A percentile compares a stretch with the other conserved stretches of the same genome.
Conservation (phyloP, 2,888 invertebrate genomes). For the Camponotus fellah region DNA sequence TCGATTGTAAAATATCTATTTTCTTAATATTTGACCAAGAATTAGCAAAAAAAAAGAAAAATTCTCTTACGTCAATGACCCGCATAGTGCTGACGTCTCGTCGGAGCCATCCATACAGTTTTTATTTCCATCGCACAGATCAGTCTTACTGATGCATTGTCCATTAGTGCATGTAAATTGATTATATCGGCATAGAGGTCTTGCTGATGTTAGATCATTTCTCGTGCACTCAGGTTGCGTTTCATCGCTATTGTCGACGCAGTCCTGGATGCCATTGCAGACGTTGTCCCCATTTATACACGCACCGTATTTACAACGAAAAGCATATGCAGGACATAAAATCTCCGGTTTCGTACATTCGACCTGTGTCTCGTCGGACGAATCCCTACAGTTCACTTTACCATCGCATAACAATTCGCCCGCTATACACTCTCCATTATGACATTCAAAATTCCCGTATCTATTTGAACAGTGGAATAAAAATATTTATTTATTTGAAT, state of each 20-base stretch:
- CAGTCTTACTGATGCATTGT: conserved; percentile 75
- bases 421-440: conserved; percentile 84
- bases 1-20: neutral
- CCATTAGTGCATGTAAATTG: conserved; percentile 79
- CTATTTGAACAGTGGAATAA: conserved; percentile 48
- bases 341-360: conserved; percentile 76
- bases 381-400: conserved; percentile 85
- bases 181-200: conserved; percentile 57
- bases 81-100: conserved; percentile 77
- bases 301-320: conserved; percentile 89
- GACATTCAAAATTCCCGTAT: conserved; percentile 77
- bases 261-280: conserved; percentile 87
- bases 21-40: neutral
- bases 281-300: conserved; percentile 88
- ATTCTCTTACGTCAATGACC: conserved; percentile 75
- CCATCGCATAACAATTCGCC: conserved; percentile 86
- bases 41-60: neutral
- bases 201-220: conserved; percentile 4
- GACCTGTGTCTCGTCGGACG: conserved; percentile 85
- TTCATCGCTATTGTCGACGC: conserved; percentile 87
- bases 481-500: neutral
- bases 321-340: conserved; percentile 87
- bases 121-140: conserved; percentile 79
- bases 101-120: conserved; percentile 82
- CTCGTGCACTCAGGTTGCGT: conserved; percentile 73